Evolutionary conservation across 2,113 vertebrate species (phyloP), one percentile per base, ranked within the genome.

Genomic region (Paraplagusia blochii): DNA sequence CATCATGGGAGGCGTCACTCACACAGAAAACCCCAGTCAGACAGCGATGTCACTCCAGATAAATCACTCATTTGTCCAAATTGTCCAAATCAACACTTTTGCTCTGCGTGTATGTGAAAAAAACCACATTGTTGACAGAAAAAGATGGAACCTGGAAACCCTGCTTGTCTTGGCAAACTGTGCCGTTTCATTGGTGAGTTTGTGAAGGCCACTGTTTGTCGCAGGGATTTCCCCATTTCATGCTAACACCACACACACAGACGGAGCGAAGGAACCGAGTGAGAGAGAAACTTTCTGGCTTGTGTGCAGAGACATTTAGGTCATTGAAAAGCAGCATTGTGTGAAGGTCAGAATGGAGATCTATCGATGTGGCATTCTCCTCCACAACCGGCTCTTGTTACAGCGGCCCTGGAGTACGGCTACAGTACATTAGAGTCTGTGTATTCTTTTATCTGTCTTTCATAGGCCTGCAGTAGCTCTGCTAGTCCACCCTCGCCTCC

Each of bases 321-420:
- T 50, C 66, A 50, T 78, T 83, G 38, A 82, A 79, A 86, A 82
- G 73, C 74, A 69, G 85, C 76, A 84, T 87, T 88, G 86, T 88
- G 72, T 68, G 69, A 84, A 87, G 86, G 76, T 87, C 84, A 78
- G 76, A 72, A 77, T 70, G 61, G 58, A 79, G 76, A 79, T 71
- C 76, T 74, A 80, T 69, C 46, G 63, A 57, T 68, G 70, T 77
- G 80, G 79, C 76, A 81, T 76, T 83, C 58, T 72, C 64, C 62
- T 46, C 70, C 68, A 82, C 76, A 72, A 64, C 22, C 47, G n/a
- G 63, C 75, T 87, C 81, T 62, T 69, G 64, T 88, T 87, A 79
- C 81, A 74, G 15, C 47, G 70, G 63, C 64, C 64, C 57, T 43
- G 69, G 54, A 61, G 52, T 59, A 63, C 69, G 54, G 72, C 36